These are phyloP conservation scores for Hypsibius dujardini DNA, from an alignment of 1,140 invertebrate genomes.

Conservation along the genomic window DNA sequence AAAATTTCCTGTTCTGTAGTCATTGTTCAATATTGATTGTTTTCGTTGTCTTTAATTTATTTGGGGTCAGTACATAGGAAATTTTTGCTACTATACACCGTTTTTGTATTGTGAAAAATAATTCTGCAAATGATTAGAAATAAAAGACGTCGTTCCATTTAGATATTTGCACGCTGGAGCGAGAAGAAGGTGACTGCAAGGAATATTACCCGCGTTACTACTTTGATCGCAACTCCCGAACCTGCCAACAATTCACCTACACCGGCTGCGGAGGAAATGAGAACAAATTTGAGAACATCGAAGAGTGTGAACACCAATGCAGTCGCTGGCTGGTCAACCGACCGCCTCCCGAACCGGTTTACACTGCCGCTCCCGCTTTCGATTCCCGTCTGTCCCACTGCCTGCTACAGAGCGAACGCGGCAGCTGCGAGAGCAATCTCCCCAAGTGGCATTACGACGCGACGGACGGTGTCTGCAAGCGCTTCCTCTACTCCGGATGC, in stretches of 20 bases:
- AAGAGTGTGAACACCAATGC: constrained; percentile 58
- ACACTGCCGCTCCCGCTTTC: not conserved
- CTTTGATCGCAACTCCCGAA: constrained; percentile 35
- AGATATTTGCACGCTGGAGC: constrained; percentile 53
- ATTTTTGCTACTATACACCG: too few relatives aligned
- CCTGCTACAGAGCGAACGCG: constrained; percentile 37
- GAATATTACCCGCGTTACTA: constrained; percentile 61
- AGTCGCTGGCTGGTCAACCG: constrained; percentile 24
- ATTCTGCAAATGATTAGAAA: too few relatives aligned
- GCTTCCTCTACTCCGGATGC: constrained; percentile 64
- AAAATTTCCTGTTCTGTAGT: too few relatives aligned
- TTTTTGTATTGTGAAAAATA: too few relatives aligned
- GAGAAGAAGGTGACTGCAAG: constrained; percentile 54
- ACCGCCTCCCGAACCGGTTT: not conserved
- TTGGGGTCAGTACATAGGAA: too few relatives aligned
- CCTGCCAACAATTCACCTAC: constrained; percentile 29
- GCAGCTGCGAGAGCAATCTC: constrained; percentile 48
- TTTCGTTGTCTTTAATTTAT: too few relatives aligned
- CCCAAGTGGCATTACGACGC: constrained; percentile 56
- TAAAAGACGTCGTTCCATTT: not conserved
- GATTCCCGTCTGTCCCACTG: constrained; percentile 24
- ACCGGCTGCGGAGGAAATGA: constrained; percentile 60
- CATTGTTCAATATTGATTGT: too few relatives aligned
- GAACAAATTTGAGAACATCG: constrained; percentile 59
- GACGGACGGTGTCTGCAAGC: constrained; percentile 49